Conservation (phyloP, 2,797 vertebrate genomes). For the Graptemys geographica region DNA sequence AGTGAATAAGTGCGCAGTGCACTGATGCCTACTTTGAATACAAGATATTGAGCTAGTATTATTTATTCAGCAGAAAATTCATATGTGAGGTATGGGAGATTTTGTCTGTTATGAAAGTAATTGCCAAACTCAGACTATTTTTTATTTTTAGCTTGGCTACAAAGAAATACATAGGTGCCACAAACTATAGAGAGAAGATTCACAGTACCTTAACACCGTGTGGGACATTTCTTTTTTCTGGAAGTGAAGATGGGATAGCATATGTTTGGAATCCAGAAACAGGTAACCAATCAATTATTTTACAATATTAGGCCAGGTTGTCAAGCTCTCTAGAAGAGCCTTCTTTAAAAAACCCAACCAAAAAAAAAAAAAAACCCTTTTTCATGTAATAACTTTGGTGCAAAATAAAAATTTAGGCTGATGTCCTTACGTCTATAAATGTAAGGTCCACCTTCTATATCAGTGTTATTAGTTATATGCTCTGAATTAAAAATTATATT, state of each 20-base stretch:
- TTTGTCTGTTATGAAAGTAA: neutral
- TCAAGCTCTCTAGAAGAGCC: neutral
- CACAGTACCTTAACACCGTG: conserved; percentile 95
- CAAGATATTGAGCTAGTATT: neutral
- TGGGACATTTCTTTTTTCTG: conserved; percentile 95
- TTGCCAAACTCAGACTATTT: conserved; percentile 10
- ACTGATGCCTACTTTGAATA: neutral
- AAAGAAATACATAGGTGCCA: conserved; percentile 93
- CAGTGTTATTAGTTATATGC: neutral
- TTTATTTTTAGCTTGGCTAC: conserved; percentile 86
- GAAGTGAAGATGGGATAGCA: conserved; percentile 95
- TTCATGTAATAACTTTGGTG: neutral
- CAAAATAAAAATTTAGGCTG: neutral
- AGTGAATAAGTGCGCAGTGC: neutral
- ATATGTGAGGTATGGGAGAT: neutral
- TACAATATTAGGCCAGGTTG: neutral
- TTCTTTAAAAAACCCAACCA: neutral
- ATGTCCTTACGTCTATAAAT: neutral
- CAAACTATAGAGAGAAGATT: conserved; percentile 95
- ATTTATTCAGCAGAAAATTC: neutral
- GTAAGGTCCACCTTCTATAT: neutral
- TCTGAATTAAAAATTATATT: neutral
- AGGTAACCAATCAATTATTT: conserved; percentile 79
- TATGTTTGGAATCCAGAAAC: conserved; percentile 99
- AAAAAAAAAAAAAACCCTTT: neutral